Evolutionary conservation across 2,797 vertebrate genomes (phyloP).

Genomic region (Simalia tracyae): DNA sequence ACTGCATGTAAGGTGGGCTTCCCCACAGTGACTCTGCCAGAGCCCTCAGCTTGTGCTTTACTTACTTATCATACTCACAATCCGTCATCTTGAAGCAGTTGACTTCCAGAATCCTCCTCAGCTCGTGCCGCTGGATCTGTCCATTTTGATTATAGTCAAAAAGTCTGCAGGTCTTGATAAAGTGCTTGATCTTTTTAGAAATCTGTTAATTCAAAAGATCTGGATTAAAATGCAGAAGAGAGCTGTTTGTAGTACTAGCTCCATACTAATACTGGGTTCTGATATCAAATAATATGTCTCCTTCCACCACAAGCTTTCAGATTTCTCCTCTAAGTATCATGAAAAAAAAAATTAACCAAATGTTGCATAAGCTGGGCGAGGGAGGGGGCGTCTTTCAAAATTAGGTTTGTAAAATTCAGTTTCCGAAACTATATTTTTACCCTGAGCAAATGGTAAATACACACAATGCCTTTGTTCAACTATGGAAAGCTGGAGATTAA

Average conservation of each 20-base stretch:
- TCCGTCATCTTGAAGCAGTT: constrained; percentile 68
- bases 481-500: constrained; percentile 45
- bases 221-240: constrained; percentile 25
- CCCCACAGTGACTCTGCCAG: background rate
- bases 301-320: constrained; percentile 4
- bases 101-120: constrained; percentile 66
- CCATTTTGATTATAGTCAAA: constrained; percentile 66
- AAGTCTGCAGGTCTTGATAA: constrained; percentile 68
- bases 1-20: background rate
- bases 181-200: constrained; percentile 69
- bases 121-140: constrained; percentile 52
- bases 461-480: constrained; percentile 36
- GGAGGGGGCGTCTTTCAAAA: background rate
- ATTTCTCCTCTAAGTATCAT: background rate
- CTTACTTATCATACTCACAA: constrained; percentile 71
- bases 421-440: constrained; percentile 42
- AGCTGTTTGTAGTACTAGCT: background rate
- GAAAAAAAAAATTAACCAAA: constrained; percentile 35
- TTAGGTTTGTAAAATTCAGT: constrained; percentile 29
- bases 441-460: constrained; percentile 27
- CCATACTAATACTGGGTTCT: background rate
- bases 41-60: background rate
- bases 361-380: constrained; percentile 29
- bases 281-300: background rate
- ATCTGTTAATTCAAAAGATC: constrained; percentile 61